Base-by-base conservation (phyloP, 2,888 invertebrate genomes). In the Spilarctia lutea region DNA sequence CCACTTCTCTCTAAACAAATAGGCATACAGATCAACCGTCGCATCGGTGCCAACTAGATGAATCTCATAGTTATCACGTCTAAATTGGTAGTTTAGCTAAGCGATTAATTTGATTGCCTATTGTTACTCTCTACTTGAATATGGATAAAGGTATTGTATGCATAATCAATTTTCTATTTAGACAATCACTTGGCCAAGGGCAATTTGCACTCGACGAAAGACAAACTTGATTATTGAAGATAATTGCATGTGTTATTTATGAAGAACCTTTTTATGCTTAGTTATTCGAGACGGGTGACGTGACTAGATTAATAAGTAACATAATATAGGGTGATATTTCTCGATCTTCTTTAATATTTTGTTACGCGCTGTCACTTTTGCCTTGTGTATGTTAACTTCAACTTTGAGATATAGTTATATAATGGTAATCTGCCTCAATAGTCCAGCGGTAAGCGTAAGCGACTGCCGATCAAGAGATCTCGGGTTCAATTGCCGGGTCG, bases 81-180 rank as follows among this genome's bases (percentile, higher is more conserved):
- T 45, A 39, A 52, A 27, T 42, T 67, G 18, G 7, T 33, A 67
- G 39, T 67, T 63, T 45, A 11, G 18, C 2, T 72, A 35, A 79
- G 79, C 69, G 77, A 82, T 85, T 81, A 73, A 77, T 75, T 79
- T 79, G 77, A 83, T 81, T 83, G 79, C 72, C 68, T 73, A 45
- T 76, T 85, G 85, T 82, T 75, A 76, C 68, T 24, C 52, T 42
- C 70, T 18, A 42, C 67, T 83, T 83, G 85, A 83, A 83, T 83
- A 83, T 85, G 77, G 65, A 85, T 79, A 73, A 20, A 45, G 18
- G 10, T 67, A 48, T 76, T 75, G 72, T 63, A 85, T 83, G 77
- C 85, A 85, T 83, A 85, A 83, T 85, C 85, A 83, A 79, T 79
- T 71, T 72, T 39, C 65, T 75, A 79, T 83, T 79, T 72, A 71